Base-by-base conservation (phyloP, 2,113 vertebrate genomes). In the Tricholaema leucomelas region DNA sequence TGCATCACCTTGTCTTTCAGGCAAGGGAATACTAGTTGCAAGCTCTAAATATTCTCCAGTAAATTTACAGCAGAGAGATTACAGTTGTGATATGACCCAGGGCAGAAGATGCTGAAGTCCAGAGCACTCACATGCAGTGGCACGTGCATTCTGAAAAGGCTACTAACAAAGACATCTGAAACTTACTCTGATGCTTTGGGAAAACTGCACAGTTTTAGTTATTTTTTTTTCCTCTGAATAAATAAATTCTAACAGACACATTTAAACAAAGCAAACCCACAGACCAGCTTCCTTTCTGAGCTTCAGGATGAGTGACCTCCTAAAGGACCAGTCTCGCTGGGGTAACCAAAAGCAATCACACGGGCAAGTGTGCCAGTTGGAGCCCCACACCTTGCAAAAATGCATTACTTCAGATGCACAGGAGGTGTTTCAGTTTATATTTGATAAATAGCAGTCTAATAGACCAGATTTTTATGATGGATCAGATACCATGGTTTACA, bases 401-500 rank as follows among this genome's bases (percentile, higher is more conserved):
- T 15, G 17, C 70, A 61, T 58, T 14, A 24, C 38, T 70, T 84
- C 55, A 73, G 36, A 79, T 2, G 9, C 54, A 38, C 23, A 15
- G 50, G 55, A 35, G 10, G 15, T 56, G 31, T 85, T 80, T 66
- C 52, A 11, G 31, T 52, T 85, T 77, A 42, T 71, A 25, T 92
- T 91, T 56, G 36, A 60, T 93, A 74, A 71, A 85, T 3, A 80
- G 36, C 33, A 66, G 35, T 82, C 16, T 64, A 89, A 60, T 81
- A 79, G 64, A 60, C 74, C 60, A 80, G 20, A 8, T 64, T 85
- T 74, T 84, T 35, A 40, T 66, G 56, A 76, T 63, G 67, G 64
- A 87, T 93, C 88, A 76, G 31, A 82, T 71, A 63, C 56, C 38
- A 2, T 28, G 28, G 60, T 93, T 93, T 94, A 78, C 78, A 71